Base-by-base conservation (phyloP, 2,113 vertebrate genomes). In the Brachypteracias leptosomus region DNA sequence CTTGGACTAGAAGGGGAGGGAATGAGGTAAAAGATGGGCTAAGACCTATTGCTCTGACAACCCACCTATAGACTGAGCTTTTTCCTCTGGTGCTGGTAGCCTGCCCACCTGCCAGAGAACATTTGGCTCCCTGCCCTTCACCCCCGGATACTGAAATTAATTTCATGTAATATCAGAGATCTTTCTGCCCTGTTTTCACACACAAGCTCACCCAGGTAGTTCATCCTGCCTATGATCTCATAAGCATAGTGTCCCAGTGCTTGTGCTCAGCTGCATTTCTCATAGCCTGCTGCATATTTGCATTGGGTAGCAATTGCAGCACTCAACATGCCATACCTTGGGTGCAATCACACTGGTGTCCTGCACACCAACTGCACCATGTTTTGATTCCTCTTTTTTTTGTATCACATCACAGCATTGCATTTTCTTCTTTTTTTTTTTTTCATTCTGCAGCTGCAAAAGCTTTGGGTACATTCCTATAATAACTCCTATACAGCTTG, bases 401-500 rank as follows among this genome's bases (percentile, higher is more conserved):
- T 94, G 70, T 94, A 79, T 86, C 78, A 61, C 46, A 72, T 35
- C 3, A 1, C 75, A 81, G 18, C 13, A 2, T 59, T 2, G 4
- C 13, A 2, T 13, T n/a, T 51, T 38, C 24, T 78, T 28, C 36
- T 16, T 16, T n/a, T 46, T 40, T 28, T 65, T 35, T 62, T 76
- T 73, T 33, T 36, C n/a, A n/a, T n/a, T 0, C 59, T 83, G 75
- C 95, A 96, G 96, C 96, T 96, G 95, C 79, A 72, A 78, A 92
- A 92, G 83, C 72, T 86, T 75, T 93, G 90, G 75, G 90, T 83
- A 71, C 44, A 22, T 95, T 97, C 54, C 85, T 95, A 62, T 84
- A 95, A 96, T 87, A 95, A 94, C 61, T 92, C 73, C 63, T 40
- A 67, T 92, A 42, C 90, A 92, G 90, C 90, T 84, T 84, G 75